These are phyloP conservation scores for Hyles lineata DNA, from an alignment of 2,888 invertebrate species.

Conservation along the genomic window DNA sequence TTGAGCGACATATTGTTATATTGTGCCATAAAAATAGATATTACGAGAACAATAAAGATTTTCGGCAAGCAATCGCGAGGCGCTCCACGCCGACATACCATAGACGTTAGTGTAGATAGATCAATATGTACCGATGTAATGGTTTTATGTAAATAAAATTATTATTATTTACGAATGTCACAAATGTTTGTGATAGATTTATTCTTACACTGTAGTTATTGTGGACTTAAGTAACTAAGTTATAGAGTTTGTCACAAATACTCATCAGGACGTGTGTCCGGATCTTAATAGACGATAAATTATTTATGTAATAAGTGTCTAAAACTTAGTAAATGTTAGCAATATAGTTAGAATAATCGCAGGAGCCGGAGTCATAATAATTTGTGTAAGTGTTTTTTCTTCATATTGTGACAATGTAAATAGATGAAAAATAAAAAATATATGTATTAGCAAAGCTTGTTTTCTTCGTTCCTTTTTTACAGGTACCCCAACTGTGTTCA, in stretches of 20 bases:
- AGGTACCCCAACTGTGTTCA: no score
- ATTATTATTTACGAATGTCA: conserved; percentile 54
- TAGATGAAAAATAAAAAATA: conserved; percentile 63
- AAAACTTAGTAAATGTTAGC: conserved; percentile 51
- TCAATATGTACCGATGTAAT: conserved; percentile 47
- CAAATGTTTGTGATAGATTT: conserved; percentile 63
- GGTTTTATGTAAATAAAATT: conserved; percentile 58
- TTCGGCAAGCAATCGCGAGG: conserved; percentile 25
- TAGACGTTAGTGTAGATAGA: conserved; percentile 66
- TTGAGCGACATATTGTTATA: conserved; percentile 31
- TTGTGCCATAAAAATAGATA: conserved; percentile 40
- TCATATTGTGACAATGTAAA: conserved; percentile 69
- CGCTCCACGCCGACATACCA: conserved; percentile 51
- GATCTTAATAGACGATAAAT: conserved; percentile 57
- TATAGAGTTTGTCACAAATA: conserved; percentile 2
- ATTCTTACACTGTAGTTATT: conserved; percentile 37
- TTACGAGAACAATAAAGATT: conserved; percentile 5
- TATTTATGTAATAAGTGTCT: conserved; percentile 65
- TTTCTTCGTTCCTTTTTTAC: neutral
- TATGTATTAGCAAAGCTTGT: conserved; percentile 16
- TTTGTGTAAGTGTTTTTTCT: conserved; percentile 51
- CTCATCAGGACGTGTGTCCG: neutral
- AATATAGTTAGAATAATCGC: conserved; percentile 52
- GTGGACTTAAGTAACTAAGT: conserved; percentile 31
- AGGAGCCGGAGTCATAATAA: conserved; percentile 66